Conservation (phyloP, 2,113 vertebrate genomes). For the Castor canadensis region DNA sequence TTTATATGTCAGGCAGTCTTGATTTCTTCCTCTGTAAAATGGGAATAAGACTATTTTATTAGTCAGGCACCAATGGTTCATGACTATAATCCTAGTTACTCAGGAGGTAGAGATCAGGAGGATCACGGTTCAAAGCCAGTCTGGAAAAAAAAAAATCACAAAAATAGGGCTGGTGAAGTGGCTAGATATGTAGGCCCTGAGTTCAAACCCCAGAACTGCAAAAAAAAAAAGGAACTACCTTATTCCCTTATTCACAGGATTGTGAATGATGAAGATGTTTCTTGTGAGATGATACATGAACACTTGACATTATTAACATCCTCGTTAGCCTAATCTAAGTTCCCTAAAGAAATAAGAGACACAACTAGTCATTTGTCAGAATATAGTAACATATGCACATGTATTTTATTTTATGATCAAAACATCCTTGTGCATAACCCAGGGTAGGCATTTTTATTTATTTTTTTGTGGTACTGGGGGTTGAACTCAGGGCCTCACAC, state of each 20-base stretch:
- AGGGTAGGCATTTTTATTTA: neutral
- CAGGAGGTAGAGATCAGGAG: too few relatives aligned
- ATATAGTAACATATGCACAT: conserved; percentile 1
- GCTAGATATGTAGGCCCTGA: too few relatives aligned
- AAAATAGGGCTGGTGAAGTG: too few relatives aligned
- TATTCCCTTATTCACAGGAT: neutral
- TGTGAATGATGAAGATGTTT: neutral
- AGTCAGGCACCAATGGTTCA: too few relatives aligned
- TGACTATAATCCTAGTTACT: too few relatives aligned
- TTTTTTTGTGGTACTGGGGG: too few relatives aligned
- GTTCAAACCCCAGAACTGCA: too few relatives aligned
- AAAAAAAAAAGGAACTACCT: too few relatives aligned
- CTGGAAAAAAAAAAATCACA: too few relatives aligned
- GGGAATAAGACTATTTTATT: neutral
- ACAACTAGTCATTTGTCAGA: conserved; percentile 22
- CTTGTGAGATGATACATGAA: neutral
- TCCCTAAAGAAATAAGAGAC: neutral
- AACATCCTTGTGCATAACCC: neutral
- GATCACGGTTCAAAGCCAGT: too few relatives aligned
- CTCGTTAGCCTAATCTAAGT: neutral
- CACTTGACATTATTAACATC: neutral
- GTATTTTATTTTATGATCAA: conserved; percentile 54
- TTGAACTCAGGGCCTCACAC: too few relatives aligned
- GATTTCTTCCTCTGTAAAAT: neutral
- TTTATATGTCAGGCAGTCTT: neutral